These are phyloP conservation scores for Neoniphon sammara DNA, from an alignment of 2,797 vertebrate species.

Conservation along the genomic window DNA sequence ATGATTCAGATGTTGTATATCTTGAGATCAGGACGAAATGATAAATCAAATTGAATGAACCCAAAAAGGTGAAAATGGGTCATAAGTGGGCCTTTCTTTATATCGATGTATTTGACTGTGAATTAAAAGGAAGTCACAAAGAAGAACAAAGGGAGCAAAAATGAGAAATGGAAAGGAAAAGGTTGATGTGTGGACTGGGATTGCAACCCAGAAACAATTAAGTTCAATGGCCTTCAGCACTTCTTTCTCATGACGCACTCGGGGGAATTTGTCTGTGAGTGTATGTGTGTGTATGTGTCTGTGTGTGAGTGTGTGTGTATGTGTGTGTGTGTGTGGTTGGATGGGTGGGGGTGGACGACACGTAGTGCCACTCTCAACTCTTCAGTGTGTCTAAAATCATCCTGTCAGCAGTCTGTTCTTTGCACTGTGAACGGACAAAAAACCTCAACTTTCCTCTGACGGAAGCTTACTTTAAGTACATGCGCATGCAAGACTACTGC, in stretches of 20 bases:
- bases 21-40: not conserved
- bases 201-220: slow-evolving; percentile 9
- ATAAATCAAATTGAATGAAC: not conserved
- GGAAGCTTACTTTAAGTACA: slow-evolving; percentile 70
- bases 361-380: slow-evolving; percentile 31
- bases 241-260: no score
- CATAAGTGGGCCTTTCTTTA: not conserved
- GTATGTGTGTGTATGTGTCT: slow-evolving; percentile 10
- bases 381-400: slow-evolving; percentile 50
- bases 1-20: not conserved
- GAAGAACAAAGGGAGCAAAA: not conserved
- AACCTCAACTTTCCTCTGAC: slow-evolving; percentile 77
- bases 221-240: no score
- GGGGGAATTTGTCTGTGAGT: not conserved
- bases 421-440: slow-evolving; percentile 74
- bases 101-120: no score
- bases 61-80: not conserved
- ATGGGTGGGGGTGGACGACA: not conserved
- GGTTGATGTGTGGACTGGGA: slow-evolving; percentile 12
- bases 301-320: slow-evolving; percentile 9
- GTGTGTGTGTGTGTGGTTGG: not conserved
- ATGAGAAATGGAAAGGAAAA: not conserved
- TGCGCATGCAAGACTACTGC: slow-evolving; percentile 42
- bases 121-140: not conserved
- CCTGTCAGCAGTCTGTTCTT: slow-evolving; percentile 74